These are phyloP conservation scores for Sebastes goodei DNA, from an alignment of 2,797 vertebrate genomes.

Conservation along the genomic window DNA sequence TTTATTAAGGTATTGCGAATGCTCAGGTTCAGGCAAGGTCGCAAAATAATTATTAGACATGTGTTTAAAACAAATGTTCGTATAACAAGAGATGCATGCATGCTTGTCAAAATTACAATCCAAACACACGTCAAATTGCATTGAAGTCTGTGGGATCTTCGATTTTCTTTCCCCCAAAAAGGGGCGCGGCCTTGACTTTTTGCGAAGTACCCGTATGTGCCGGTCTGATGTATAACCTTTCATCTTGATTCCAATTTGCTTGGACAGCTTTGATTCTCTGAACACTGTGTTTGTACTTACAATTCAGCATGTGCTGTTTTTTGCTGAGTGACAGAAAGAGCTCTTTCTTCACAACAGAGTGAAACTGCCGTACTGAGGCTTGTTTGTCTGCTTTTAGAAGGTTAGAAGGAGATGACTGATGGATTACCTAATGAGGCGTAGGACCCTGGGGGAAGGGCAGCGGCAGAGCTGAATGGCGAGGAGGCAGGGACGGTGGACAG, in stretches of 20 bases:
- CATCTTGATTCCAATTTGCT: neutral
- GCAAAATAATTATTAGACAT: too few relatives aligned
- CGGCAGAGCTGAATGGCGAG: constrained; percentile 90
- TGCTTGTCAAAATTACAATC: too few relatives aligned
- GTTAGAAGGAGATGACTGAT: neutral
- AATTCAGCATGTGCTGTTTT: neutral
- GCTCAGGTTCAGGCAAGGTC: too few relatives aligned
- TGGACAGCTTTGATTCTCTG: neutral
- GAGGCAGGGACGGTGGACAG: constrained; percentile 86
- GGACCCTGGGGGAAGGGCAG: constrained; percentile 94
- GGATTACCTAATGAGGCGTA: constrained; percentile 95
- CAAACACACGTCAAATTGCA: too few relatives aligned
- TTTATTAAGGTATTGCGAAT: too few relatives aligned
- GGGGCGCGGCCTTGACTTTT: too few relatives aligned
- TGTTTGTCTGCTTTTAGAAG: neutral
- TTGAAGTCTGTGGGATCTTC: too few relatives aligned
- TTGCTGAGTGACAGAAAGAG: neutral
- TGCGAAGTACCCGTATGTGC: too few relatives aligned
- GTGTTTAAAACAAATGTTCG: too few relatives aligned
- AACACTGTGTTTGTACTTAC: neutral
- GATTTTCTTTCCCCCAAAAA: too few relatives aligned
- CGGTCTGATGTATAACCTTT: neutral
- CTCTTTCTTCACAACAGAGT: neutral
- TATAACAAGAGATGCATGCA: too few relatives aligned
- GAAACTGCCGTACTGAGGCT: neutral